Percentiles rank a stretch among this genome's conserved stretches.
phyloP scores from a whole-genome alignment of 2,113 vertebrate species.

The Oxyruncus cristatus region DNA sequence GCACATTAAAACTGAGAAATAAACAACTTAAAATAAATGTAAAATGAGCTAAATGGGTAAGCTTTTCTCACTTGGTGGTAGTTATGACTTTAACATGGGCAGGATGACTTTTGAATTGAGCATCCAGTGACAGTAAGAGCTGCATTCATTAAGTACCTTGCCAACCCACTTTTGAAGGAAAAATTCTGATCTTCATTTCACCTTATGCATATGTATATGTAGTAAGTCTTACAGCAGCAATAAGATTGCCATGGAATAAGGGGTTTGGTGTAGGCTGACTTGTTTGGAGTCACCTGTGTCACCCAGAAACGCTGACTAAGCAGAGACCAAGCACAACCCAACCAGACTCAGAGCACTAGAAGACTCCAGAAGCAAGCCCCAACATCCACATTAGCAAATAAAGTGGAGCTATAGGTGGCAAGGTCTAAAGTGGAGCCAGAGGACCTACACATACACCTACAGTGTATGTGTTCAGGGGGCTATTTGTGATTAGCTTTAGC shows the following conservation, averaged over 20 bases:
- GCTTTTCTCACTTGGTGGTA: neutral
- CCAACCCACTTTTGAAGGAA: neutral
- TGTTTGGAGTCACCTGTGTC: neutral
- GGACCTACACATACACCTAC: neutral
- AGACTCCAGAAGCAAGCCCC: neutral
- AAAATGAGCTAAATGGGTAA: neutral
- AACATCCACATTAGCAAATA: neutral
- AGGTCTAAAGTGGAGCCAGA: neutral
- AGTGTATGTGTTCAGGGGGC: neutral
- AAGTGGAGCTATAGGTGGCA: neutral
- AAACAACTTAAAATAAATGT: neutral
- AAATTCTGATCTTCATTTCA: neutral
- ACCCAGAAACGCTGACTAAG: neutral
- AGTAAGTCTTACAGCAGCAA: neutral
- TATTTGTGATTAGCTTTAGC: neutral
- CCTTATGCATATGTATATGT: neutral
- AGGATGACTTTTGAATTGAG: neutral
- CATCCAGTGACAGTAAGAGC: neutral
- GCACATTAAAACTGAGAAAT: neutral
- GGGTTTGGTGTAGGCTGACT: neutral
- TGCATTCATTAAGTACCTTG: neutral
- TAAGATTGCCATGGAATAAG: neutral
- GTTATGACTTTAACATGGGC: neutral
- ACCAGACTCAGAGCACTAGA: neutral
- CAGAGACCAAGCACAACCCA: neutral